These are phyloP conservation scores for Asarcornis scutulata DNA, from an alignment of 2,113 vertebrate species.

Conservation along the genomic window DNA sequence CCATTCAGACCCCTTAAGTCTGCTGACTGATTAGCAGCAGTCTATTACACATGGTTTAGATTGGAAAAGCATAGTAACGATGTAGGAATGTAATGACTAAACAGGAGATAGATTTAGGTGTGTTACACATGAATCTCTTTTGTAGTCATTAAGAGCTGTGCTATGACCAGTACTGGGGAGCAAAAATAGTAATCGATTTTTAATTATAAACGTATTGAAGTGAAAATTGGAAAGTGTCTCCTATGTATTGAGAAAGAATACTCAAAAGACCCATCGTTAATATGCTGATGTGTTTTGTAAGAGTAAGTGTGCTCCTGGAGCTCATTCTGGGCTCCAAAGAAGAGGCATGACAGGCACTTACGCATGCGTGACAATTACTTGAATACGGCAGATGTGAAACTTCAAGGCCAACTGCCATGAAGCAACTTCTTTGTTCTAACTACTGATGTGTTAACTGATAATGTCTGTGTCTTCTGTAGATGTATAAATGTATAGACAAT, in stretches of 20 bases:
- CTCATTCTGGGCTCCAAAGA: background rate
- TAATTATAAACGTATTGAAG: background rate
- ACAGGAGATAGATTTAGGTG: background rate
- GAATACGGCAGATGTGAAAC: background rate
- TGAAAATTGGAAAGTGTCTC: background rate
- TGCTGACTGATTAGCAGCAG: background rate
- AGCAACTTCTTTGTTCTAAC: conserved; percentile 9
- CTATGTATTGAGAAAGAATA: background rate
- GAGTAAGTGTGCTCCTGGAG: conserved; percentile 24
- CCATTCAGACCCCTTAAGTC: background rate
- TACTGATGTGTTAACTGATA: background rate
- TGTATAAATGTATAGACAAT: background rate
- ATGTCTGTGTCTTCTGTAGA: background rate
- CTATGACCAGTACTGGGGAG: background rate
- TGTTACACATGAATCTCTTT: background rate
- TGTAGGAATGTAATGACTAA: background rate
- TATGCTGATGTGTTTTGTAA: conserved; percentile 32
- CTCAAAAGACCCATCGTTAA: background rate
- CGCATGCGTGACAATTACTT: background rate
- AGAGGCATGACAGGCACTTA: background rate
- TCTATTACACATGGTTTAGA: background rate
- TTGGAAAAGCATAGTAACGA: background rate
- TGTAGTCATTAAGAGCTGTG: background rate
- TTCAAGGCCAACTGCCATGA: background rate
- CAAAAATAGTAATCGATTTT: conserved; percentile 10